Evolutionary conservation across 2,888 invertebrate genomes (phyloP), one percentile per base, ranked within the genome.

Genomic region (Drosophila gaucha): DNA sequence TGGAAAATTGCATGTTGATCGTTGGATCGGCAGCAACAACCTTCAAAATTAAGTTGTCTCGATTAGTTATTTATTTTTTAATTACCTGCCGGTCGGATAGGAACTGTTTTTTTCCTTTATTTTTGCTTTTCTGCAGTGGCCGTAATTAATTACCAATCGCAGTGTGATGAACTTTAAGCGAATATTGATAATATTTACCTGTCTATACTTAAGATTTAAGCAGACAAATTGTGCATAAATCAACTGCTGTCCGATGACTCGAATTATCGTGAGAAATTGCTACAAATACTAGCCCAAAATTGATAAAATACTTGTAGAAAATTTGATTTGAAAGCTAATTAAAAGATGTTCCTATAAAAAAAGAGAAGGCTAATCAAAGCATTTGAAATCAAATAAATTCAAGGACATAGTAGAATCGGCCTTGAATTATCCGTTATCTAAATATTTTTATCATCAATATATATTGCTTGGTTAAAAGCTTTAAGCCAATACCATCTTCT

Each of bases 41-140:
- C 89, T 85, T 84, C 74, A 88, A 88, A 84, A 85, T 88, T 69
- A 86, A 85, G 84, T 88, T 88, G 84, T 85, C 70, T 75, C 47
- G 39, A 22, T 33, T 46, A 52, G 55, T 56, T 66, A 77, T 70
- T 79, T 79, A 71, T 66, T 67, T 75, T 41, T 82, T 88, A 82
- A 82, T 82, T 87, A 71, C 68, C 57, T 50, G 39, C 63, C 54
- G 47, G 51, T 38, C 16, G 6, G 30, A 36, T 41, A 12, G 59
- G 39, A 51, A 38, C 35, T 20, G 18, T 51, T 44, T 44, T 56
- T 46, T 31, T 24, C n/a, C 12, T 36, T 8, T 8, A 31, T 20
- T n/a, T 33, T 26, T 44, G 46, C 24, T 44, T 60, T 39, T 35
- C n/a, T 63, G 47, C 47, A 43, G 35, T 59, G 33, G 30, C 24